These are phyloP conservation scores for Plotosus lineatus DNA, from an alignment of 2,113 vertebrate species.

Conservation along the genomic window DNA sequence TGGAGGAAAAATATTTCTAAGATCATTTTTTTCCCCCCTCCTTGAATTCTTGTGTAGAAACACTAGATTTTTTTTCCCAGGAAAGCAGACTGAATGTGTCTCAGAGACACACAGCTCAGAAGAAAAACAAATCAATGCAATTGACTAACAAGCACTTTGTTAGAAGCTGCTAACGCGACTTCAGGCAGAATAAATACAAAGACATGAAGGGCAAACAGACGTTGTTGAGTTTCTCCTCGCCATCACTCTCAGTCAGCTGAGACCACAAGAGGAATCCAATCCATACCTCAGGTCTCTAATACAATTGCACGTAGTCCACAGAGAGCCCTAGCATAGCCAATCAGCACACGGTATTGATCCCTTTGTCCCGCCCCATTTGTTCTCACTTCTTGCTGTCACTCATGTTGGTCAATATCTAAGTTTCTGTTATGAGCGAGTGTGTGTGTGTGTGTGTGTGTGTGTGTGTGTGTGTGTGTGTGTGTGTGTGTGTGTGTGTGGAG, in stretches of 20 bases:
- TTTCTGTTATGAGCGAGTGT: too few relatives aligned
- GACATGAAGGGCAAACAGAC: not conserved
- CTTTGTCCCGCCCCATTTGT: not conserved
- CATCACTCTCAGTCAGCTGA: not conserved
- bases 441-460: not conserved
- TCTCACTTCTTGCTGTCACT: slow-evolving; percentile 26
- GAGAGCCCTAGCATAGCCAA: slow-evolving; percentile 12
- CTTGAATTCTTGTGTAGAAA: slow-evolving; percentile 3
- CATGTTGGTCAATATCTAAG: slow-evolving; percentile 34
- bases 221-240: not conserved
- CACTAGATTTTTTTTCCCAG: not conserved
- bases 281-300: not conserved
- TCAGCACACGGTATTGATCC: not conserved
- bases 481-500: not conserved
- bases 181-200: not conserved
- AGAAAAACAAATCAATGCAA: slow-evolving; percentile 35
- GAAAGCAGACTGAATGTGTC: not conserved
- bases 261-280: not conserved
- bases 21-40: too few relatives aligned
- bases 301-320: not conserved
- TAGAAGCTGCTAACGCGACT: slow-evolving; percentile 13
- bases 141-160: slow-evolving; percentile 41
- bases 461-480: not conserved
- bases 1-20: slow-evolving; percentile 21
- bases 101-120: not conserved